phyloP scores from a whole-genome alignment of 2,888 invertebrate genomes.

The Agrochola lota region DNA sequence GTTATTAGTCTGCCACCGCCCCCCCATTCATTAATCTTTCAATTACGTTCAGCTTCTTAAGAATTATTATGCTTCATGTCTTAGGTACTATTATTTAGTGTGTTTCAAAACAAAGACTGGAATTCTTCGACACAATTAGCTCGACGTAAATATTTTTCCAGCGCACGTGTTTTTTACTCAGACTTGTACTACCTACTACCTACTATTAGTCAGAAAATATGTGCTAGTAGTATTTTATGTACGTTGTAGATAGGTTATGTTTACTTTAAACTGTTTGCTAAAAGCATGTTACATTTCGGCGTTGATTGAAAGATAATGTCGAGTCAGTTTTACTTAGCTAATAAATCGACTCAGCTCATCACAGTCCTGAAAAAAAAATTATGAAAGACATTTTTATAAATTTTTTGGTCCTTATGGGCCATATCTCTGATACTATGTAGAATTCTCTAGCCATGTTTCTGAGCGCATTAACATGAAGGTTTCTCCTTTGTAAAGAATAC shows the following conservation, averaged over 20 bases:
- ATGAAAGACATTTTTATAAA: not conserved
- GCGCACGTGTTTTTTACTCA: slow-evolving; percentile 20
- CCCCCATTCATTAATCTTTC: not conserved
- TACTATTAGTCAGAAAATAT: slow-evolving; percentile 17
- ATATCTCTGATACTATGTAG: not conserved
- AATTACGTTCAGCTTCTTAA: not conserved
- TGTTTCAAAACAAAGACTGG: slow-evolving; percentile 6
- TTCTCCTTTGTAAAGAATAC: not conserved
- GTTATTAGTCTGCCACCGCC: not conserved
- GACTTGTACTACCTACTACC: slow-evolving; percentile 1
- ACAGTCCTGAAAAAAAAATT: not conserved
- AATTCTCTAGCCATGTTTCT: not conserved
- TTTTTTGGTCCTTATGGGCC: not conserved
- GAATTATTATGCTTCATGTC: not conserved
- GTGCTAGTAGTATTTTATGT: not conserved
- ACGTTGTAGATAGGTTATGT: slow-evolving; percentile 17
- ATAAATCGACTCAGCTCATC: not conserved
- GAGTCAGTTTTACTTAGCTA: not conserved
- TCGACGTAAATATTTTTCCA: slow-evolving; percentile 33
- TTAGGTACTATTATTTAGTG: slow-evolving; percentile 9
- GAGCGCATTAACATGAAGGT: not conserved
- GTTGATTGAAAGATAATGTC: slow-evolving; percentile 6
- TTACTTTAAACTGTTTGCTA: slow-evolving; percentile 4
- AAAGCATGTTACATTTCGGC: not conserved
- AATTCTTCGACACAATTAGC: not conserved